Base-by-base conservation (phyloP, 2,113 vertebrate species). In the Sprattus sprattus region DNA sequence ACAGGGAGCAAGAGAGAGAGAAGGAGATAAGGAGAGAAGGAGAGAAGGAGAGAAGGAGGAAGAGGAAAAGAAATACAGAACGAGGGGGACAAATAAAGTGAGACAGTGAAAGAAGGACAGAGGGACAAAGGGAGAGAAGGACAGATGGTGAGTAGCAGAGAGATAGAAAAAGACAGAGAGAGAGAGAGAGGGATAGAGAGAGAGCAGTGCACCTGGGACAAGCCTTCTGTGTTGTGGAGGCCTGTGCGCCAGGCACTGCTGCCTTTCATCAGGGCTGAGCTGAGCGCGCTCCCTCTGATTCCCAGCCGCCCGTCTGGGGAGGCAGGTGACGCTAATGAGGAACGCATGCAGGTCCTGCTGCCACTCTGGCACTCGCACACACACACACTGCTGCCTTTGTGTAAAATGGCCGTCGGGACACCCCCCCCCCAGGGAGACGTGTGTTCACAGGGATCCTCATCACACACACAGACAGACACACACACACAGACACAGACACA, bases 271-370 rank as follows among this genome's bases (percentile, higher is more conserved):
- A 83, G 86, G 90, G 90, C 92, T 92, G 92, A 88, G 90, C 91
- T 32, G 64, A 88, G 86, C 60, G 83, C 50, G 87, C 88, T 91
- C 91, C 91, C 88, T 89, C 91, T 88, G 88, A 93, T 89, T 88
- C 89, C 92, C 91, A 93, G 91, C 92, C 90, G 86, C 91, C 92
- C 93, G 94, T 94, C 92, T 94, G 94, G 92, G 93, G 89, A 91
- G 93, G 93, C 93, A 94, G 93, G 93, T 93, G 93, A 94, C 89
- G 88, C 92, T 95, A 95, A 95, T 95, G 94, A 95, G 93, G 93
- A 90, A 91, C 88, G 4, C 25, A 1, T 32, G 15, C 71, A 78
- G 20, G 71, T 39, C 71, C 71, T 78, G 28, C 71, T 78, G 87
- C 91, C 60, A 25, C 83, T 75, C 83, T 2, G 25, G 28, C 60